Evolutionary conservation across 2,888 invertebrate genomes (phyloP), one percentile per base, ranked within the genome.

Genomic region (Ptilodon capucinus): DNA sequence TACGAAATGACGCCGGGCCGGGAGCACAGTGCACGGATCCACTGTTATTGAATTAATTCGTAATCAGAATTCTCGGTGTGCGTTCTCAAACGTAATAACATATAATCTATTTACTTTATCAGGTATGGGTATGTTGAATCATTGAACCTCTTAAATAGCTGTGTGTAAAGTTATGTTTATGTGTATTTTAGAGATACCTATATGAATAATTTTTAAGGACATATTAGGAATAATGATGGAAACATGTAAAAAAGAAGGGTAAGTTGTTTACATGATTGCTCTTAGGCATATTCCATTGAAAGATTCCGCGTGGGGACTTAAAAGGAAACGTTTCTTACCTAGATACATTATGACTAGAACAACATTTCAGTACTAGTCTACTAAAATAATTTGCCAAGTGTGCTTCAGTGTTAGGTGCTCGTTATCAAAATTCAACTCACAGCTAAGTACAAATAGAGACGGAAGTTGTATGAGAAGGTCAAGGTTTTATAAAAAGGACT

Each of bases 21-120:
- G 81, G 82, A 85, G 87, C 80, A 87, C 86, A 84, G 83, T 88
- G 87, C 86, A 89, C 84, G 82, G 81, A 76, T 84, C 81, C 81
- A 85, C 87, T 87, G 81, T 88, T 86, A 87, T 89, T 86, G 86
- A 89, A 89, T 90, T 89, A 88, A 88, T 89, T 86, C 80, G 86
- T 88, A 89, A 88, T 90, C 88, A 89, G 79, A 87, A 88, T 87
- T 86, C 87, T 79, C 81, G 74, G 80, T 83, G 81, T 82, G 80
- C 81, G 79, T 84, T 84, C 85, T 80, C 74, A 74, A 76, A 81
- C 81, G 75, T 84, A 83, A 83, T 86, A 84, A 86, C 34, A 18
- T 21, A 72, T 76, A 74, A 82, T 81, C 76, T 80, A 79, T 78
- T 79, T 77, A 72, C 73, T 51, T 60, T 50, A 71, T 71, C 52